These are phyloP conservation scores for Peromyscus attwateri DNA, from an alignment of 2,797 vertebrate species.

Conservation along the genomic window DNA sequence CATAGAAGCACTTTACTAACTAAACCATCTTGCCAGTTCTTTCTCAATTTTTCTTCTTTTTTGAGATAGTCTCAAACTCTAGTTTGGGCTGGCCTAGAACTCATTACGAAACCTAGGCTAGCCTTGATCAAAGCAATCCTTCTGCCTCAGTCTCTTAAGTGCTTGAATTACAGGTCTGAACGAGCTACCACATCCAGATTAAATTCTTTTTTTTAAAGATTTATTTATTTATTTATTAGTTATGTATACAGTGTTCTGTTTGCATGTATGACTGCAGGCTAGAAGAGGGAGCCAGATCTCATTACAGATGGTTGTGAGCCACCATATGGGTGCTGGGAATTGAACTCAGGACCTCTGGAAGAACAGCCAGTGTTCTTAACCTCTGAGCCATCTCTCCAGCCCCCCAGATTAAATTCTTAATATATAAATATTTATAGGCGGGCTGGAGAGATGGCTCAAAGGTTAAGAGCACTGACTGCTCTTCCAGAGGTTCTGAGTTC, in stretches of 20 bases:
- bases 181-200: not conserved
- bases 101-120: not conserved
- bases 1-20: not conserved
- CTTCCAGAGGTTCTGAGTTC: not conserved
- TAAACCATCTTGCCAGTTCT: not conserved
- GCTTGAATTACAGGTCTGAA: not conserved
- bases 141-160: not conserved
- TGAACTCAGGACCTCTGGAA: too few species aligned
- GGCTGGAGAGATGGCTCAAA: not conserved
- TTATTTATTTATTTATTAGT: too few species aligned
- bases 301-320: too few species aligned
- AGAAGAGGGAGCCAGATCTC: too few species aligned
- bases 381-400: too few species aligned
- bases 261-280: too few species aligned
- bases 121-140: not conserved
- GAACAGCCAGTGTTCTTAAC: too few species aligned
- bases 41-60: not conserved
- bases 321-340: too few species aligned
- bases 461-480: not conserved
- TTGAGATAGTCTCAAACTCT: not conserved
- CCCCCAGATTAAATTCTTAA: not conserved
- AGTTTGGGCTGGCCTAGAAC: not conserved
- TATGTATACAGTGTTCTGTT: too few species aligned
- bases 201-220: not conserved
- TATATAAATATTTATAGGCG: not conserved